phyloP scores from a whole-genome alignment of 2,113 vertebrate genomes.

The Phycodurus eques region DNA sequence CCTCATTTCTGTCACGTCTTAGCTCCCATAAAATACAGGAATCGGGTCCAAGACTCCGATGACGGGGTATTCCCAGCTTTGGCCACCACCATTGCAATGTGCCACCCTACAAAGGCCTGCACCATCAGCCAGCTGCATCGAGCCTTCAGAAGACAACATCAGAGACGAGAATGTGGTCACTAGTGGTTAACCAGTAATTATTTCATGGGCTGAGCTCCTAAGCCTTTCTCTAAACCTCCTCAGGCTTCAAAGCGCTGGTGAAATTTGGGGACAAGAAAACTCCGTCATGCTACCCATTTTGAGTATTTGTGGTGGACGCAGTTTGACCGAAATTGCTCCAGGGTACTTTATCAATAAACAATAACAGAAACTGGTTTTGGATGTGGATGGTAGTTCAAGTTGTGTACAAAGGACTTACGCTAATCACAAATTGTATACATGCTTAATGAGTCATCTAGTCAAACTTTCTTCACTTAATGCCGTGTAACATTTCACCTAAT shows the following conservation, averaged over 20 bases:
- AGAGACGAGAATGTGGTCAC: conserved; percentile 73
- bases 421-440: background rate
- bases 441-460: background rate
- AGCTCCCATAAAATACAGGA: background rate
- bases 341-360: conserved; percentile 67
- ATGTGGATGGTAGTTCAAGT: conserved; percentile 52
- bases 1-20: conserved; percentile 1
- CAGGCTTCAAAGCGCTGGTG: conserved; percentile 69
- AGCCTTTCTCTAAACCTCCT: conserved; percentile 69
- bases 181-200: conserved; percentile 78
- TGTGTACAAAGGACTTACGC: conserved; percentile 4
- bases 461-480: background rate
- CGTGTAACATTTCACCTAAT: background rate
- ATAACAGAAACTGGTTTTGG: conserved; percentile 43
- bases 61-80: conserved; percentile 57
- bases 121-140: conserved; percentile 69
- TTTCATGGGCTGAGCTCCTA: conserved; percentile 72
- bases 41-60: conserved; percentile 21
- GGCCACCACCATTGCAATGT: conserved; percentile 52
- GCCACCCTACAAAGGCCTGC: conserved; percentile 69
- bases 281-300: conserved; percentile 63
- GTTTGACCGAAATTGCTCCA: conserved; percentile 47
- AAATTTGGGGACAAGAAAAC: conserved; percentile 67
- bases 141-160: conserved; percentile 74
- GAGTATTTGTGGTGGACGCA: conserved; percentile 50